These are phyloP conservation scores for Clarias gariepinus DNA, from an alignment of 2,113 vertebrate genomes.

Conservation along the genomic window DNA sequence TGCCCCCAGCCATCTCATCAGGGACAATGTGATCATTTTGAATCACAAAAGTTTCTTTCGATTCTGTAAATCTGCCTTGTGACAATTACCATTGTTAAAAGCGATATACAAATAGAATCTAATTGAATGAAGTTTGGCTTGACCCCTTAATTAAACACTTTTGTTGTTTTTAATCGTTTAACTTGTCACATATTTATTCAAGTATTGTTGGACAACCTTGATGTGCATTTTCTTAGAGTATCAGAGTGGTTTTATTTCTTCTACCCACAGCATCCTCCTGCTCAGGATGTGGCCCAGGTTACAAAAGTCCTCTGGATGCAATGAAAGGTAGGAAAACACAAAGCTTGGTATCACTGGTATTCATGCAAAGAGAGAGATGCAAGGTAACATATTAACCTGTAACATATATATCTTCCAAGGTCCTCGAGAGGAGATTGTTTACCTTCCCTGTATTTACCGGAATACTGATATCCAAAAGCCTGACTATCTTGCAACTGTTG, in stretches of 20 bases:
- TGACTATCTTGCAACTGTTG: conserved; percentile 91
- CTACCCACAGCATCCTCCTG: conserved; percentile 72
- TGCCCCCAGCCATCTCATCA: no score
- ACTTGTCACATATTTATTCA: background rate
- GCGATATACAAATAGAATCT: no score
- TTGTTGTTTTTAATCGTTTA: background rate
- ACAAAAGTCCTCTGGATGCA: conserved; percentile 81
- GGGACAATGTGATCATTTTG: no score
- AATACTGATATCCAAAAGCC: conserved; percentile 78
- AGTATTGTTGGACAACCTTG: background rate
- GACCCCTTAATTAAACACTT: background rate
- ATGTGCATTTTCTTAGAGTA: background rate
- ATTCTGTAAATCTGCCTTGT: no score
- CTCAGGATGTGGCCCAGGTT: conserved; percentile 83
- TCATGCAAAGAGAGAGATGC: background rate
- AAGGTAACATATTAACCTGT: background rate
- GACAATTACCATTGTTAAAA: no score
- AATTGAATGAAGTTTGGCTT: background rate
- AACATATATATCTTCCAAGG: conserved; percentile 65
- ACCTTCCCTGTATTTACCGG: conserved; percentile 90
- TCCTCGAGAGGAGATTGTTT: conserved; percentile 84
- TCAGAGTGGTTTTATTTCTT: conserved; percentile 5
- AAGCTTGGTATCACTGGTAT: background rate
- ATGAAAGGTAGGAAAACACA: conserved; percentile 82
- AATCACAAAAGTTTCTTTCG: no score